These are phyloP conservation scores for Lepus oiostolus DNA, from an alignment of 2,797 vertebrate genomes.

Conservation along the genomic window DNA sequence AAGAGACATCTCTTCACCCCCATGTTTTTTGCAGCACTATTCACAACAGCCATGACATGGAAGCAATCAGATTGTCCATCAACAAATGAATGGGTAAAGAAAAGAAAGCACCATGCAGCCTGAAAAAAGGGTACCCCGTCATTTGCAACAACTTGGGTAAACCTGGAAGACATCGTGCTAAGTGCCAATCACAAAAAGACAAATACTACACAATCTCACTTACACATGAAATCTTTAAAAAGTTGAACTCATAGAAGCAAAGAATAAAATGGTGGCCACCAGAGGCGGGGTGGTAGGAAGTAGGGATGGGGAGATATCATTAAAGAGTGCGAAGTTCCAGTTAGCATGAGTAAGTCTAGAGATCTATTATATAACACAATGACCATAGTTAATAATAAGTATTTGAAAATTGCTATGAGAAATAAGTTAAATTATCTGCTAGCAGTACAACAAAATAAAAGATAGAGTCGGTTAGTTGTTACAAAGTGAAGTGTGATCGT, in stretches of 20 bases:
- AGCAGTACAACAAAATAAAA: background rate
- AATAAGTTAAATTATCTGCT: background rate
- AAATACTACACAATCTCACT: background rate
- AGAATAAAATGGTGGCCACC: background rate
- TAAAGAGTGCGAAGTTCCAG: background rate
- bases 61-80: background rate
- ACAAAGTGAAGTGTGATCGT: background rate
- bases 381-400: background rate
- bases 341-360: background rate
- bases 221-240: background rate
- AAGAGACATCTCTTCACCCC: background rate
- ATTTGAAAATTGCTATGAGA: background rate
- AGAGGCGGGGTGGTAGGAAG: rapidly evolving
- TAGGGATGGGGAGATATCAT: background rate
- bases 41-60: background rate
- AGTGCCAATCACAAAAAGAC: background rate
- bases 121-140: background rate
- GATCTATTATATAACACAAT: no score
- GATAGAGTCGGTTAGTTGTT: background rate
- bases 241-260: background rate
- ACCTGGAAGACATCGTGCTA: background rate
- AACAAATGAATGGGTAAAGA: background rate
- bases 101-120: background rate
- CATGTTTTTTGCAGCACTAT: background rate
- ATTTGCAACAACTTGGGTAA: background rate